Percentiles rank a stretch among this genome's conserved stretches.
Conservation (phyloP, 2,113 vertebrate genomes). For the Rhinolophus ferrumequinum region DNA sequence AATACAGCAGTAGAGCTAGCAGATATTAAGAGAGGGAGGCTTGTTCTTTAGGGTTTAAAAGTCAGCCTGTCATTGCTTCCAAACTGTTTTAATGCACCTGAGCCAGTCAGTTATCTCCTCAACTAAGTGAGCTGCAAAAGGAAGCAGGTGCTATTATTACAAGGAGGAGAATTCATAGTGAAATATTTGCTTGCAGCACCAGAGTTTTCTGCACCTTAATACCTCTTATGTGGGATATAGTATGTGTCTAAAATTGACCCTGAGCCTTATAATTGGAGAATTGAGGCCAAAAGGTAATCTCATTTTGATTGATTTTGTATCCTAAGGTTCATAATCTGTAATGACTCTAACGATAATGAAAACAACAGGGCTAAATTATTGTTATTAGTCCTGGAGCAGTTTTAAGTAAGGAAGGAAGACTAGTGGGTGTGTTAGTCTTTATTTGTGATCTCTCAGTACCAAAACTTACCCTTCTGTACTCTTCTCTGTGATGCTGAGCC, state of each 20-base stretch:
- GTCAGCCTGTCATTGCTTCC: neutral
- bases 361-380: neutral
- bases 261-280: neutral
- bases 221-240: neutral
- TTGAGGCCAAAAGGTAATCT: neutral
- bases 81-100: neutral
- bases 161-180: neutral
- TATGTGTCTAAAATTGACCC: neutral
- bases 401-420: conserved; percentile 7
- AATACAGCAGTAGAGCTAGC: neutral
- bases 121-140: neutral
- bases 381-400: neutral
- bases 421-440: neutral
- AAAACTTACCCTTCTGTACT: neutral
- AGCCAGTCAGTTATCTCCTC: conserved; percentile 20
- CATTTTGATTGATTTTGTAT: neutral
- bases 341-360: neutral
- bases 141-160: neutral
- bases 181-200: neutral
- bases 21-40: neutral
- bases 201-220: neutral
- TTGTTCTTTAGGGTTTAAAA: neutral
- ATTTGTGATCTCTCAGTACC: neutral
- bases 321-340: neutral
- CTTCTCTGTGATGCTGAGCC: neutral